Base-by-base conservation (phyloP, 2,888 invertebrate genomes). In the Punctoribates punctum region DNA sequence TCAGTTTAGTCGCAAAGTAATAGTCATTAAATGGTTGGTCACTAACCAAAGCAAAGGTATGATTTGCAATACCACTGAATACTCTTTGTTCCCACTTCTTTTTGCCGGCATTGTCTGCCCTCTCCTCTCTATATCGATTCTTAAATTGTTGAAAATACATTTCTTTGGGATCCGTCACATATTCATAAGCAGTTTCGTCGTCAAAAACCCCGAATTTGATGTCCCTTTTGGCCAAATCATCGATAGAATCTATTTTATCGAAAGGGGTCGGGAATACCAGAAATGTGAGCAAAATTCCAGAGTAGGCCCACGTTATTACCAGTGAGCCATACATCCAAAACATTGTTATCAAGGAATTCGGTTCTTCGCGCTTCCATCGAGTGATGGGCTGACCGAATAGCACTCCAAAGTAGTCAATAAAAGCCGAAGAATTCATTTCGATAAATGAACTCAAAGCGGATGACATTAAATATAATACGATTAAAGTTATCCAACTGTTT, bases 21-120 rank as follows among this genome's bases (percentile, higher is more conserved):
- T 29, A 65, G 25, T 65, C 65, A 65, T 23, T 27, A 65, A 65
- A 65, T 9, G 65, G 29, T 25, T 65, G 29, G n/a, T 65, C 65
- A 34, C 65, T 65, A 17, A 65, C 65, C 34, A 65, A 65, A 23
- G n/a, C 65, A n/a, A 23, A 65, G 1, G 13, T 8, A 23, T 29
- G 4, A 17, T 65, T 29, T 1, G 29, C 6, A 3, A 65, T 65
- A 9, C 23, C 8, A 34, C 4, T 13, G 23, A 65, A 65, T 1
- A 65, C n/a, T 17, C n/a, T 1, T 9, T 27, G 6, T 65, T 65
- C 65, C 65, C 65, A 65, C 9, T 29, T 17, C 17, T 65, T 4
- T 29, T 65, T 65, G 34, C 9, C 34, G 1, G 6, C 34, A 65
- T 65, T 65, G 3, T 15, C 29, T 6, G 34, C n/a, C 29, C 11